These are phyloP conservation scores for Montipora efflorescens DNA, from an alignment of 64 coral and sea anemone species.

Conservation along the genomic window DNA sequence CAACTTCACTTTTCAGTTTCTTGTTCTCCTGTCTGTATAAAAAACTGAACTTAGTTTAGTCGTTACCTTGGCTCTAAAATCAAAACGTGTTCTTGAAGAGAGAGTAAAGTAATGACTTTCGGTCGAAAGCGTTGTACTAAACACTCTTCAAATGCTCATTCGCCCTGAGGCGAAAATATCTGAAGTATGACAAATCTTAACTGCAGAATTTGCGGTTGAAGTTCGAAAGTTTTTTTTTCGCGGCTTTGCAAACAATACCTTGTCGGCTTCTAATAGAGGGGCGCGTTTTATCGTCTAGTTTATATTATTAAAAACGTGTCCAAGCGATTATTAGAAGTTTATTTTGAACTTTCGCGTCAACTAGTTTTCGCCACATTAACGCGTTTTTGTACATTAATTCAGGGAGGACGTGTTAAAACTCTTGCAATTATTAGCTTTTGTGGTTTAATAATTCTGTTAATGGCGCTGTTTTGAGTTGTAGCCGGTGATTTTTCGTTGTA, in stretches of 20 bases:
- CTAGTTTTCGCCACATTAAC: not conserved
- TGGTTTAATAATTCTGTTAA: conserved; percentile 21
- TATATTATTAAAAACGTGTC: not conserved
- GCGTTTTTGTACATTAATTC: not conserved
- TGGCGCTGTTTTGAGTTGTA: not conserved
- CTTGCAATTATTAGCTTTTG: not conserved
- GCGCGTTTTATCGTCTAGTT: not conserved
- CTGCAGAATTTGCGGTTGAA: not conserved
- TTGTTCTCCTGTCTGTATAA: not conserved
- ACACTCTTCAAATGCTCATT: not conserved
- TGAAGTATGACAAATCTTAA: not conserved
- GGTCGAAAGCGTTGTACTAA: not conserved
- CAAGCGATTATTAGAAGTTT: conserved; percentile 33
- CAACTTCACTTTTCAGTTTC: not conserved
- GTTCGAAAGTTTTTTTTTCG: not conserved
- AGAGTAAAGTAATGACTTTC: not conserved
- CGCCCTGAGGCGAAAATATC: conserved; percentile 13
- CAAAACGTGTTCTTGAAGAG: not conserved
- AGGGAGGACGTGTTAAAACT: not conserved
- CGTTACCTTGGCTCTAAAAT: no score
- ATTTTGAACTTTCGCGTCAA: conserved; percentile 10
- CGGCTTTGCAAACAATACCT: not conserved
- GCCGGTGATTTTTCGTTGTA: conserved; percentile 6
- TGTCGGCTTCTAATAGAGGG: conserved; percentile 22
- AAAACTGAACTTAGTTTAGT: not conserved